A percentile compares a stretch with the other conserved stretches of the same genome.
These are phyloP conservation scores for Elephantulus edwardii DNA, from an alignment of 2,113 vertebrate genomes.

Conservation along the genomic window DNA sequence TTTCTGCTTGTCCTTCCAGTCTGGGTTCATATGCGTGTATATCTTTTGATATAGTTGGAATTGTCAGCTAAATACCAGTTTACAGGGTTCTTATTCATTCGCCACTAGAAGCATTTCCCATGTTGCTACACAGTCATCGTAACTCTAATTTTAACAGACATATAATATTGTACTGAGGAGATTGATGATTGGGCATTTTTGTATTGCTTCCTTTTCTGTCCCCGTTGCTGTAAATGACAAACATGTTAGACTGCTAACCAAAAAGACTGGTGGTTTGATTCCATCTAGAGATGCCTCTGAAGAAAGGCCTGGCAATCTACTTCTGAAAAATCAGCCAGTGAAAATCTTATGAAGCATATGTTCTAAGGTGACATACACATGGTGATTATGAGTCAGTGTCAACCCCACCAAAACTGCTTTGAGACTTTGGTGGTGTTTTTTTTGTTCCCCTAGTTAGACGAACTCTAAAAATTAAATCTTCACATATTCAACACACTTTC, in stretches of 20 bases:
- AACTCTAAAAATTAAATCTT: background rate
- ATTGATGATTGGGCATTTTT: background rate
- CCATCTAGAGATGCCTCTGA: background rate
- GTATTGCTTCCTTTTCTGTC: slow-evolving; percentile 28
- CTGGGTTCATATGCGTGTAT: background rate
- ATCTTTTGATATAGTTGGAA: background rate
- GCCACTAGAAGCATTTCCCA: slow-evolving; percentile 11
- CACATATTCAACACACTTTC: background rate
- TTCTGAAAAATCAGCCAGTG: background rate
- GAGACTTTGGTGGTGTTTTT: too few species aligned
- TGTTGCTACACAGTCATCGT: background rate
- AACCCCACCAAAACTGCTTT: background rate
- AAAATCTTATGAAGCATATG: background rate
- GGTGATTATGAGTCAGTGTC: background rate
- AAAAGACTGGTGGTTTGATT: background rate
- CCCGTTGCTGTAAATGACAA: background rate
- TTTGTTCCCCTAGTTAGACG: background rate
- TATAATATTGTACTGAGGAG: background rate
- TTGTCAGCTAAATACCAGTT: background rate
- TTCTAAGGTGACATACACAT: too few species aligned
- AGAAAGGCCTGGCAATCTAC: background rate
- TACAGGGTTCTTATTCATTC: background rate
- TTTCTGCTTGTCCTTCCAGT: background rate
- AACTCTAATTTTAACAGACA: slow-evolving; percentile 31
- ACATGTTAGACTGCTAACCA: background rate